A percentile compares a stretch with the other conserved stretches of the same genome.
These are phyloP conservation scores for Operophtera brumata DNA, from an alignment of 2,888 invertebrate species.

Conservation along the genomic window DNA sequence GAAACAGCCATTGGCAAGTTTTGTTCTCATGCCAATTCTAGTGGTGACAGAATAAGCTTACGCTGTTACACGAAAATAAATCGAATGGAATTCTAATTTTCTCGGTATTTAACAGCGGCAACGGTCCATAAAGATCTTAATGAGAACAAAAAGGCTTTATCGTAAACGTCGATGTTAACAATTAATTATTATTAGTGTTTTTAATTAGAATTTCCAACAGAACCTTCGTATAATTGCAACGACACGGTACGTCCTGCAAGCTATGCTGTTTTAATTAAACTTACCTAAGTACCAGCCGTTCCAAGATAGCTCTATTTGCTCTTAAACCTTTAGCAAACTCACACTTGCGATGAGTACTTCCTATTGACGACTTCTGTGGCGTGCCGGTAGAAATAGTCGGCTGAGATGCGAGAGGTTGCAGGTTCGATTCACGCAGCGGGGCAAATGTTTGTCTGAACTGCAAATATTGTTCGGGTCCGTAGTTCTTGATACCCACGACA, in stretches of 20 bases:
- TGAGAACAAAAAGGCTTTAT: constrained; percentile 45
- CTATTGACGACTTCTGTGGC: too few relatives aligned
- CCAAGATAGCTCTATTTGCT: constrained; percentile 38
- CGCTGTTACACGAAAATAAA: constrained; percentile 29
- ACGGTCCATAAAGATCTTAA: constrained; percentile 30
- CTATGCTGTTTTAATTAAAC: constrained; percentile 70
- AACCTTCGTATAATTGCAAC: constrained; percentile 36
- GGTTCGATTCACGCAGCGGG: too few relatives aligned
- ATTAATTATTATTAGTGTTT: constrained; percentile 62
- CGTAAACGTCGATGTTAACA: constrained; percentile 55
- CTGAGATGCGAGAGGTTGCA: too few relatives aligned
- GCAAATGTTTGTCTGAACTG: too few relatives aligned
- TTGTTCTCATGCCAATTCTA: constrained; percentile 27
- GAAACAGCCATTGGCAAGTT: constrained; percentile 40
- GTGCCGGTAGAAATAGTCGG: too few relatives aligned
- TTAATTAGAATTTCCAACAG: constrained; percentile 61
- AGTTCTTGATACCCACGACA: too few relatives aligned
- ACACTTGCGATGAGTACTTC: not conserved
- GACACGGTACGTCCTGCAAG: constrained; percentile 39
- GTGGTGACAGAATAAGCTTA: constrained; percentile 28
- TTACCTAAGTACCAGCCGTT: constrained; percentile 45
- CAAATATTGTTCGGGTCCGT: too few relatives aligned
- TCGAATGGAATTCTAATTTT: constrained; percentile 33
- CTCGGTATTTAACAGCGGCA: constrained; percentile 28
- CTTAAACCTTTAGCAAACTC: constrained; percentile 35